Percentiles rank a stretch among this genome's conserved stretches.
Conservation (phyloP, 2,113 vertebrate genomes). For the Corvus cornix region DNA sequence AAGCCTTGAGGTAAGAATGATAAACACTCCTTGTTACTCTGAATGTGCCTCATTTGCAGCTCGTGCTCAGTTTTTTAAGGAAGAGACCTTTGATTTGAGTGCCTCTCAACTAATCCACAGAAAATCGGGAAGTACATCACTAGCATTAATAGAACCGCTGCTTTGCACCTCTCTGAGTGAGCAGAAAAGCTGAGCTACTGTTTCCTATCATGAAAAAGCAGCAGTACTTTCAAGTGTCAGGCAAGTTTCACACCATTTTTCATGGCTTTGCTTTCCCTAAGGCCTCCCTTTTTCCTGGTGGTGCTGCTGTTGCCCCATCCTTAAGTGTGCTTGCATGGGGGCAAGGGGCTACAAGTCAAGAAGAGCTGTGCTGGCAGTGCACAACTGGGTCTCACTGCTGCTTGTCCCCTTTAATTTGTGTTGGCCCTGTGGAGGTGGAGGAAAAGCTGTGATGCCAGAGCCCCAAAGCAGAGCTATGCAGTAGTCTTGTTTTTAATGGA, state of each 20-base stretch:
- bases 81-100: neutral
- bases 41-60: neutral
- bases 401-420: neutral
- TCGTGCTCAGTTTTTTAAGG: neutral
- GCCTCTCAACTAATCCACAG: neutral
- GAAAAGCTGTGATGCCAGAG: neutral
- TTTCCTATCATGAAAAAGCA: neutral
- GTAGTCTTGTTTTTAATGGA: too few species aligned
- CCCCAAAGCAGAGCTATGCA: neutral
- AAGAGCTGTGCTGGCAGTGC: neutral
- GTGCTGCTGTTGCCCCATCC: neutral
- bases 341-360: neutral
- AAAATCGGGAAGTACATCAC: neutral
- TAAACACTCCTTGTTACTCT: neutral
- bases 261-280: neutral
- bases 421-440: neutral
- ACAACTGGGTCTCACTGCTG: neutral
- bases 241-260: neutral
- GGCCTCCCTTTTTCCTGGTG: neutral
- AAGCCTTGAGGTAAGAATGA: neutral
- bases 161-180: neutral
- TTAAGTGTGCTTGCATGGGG: neutral
- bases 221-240: neutral
- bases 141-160: neutral
- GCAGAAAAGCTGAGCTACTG: neutral